Conservation (phyloP, 37 sponge, comb jelly and placozoan genomes). For the Geodia barretti region DNA sequence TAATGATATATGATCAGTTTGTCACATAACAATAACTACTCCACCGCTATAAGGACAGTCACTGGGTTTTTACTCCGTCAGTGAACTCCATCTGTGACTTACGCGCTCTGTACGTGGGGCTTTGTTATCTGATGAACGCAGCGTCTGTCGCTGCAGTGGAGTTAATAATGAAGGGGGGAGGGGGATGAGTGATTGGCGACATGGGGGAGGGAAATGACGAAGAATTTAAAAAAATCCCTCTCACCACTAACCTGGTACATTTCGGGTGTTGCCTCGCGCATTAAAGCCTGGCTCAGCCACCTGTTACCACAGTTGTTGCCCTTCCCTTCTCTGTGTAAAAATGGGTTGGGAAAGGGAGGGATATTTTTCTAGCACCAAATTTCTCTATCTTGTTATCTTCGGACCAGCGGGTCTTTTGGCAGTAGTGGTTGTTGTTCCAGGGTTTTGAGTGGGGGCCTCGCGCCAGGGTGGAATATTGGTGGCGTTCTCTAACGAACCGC, state of each 20-base stretch:
- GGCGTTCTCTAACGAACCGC: slow-evolving; percentile 49
- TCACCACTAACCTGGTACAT: slow-evolving; percentile 3
- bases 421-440: slow-evolving; percentile 71
- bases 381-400: no score
- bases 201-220: not conserved
- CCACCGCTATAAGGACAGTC: no score
- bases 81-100: not conserved
- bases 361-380: no score
- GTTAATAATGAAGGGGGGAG: not conserved
- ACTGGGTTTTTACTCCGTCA: not conserved
- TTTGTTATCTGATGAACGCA: slow-evolving; percentile 38
- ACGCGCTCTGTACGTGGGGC: slow-evolving; percentile 61
- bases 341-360: no score
- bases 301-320: slow-evolving; percentile 42
- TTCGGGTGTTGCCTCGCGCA: not conserved
- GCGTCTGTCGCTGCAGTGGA: slow-evolving; percentile 48
- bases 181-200: not conserved
- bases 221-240: not conserved
- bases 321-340: no score
- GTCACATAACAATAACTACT: no score
- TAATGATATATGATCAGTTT: no score
- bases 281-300: slow-evolving; percentile 2
- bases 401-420: slow-evolving; percentile 37
- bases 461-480: slow-evolving; percentile 76
- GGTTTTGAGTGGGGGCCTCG: slow-evolving; percentile 54